Evolutionary conservation across 2,797 vertebrate genomes (phyloP), one percentile per base, ranked within the genome.

Genomic region (Eulemur rubriventer): DNA sequence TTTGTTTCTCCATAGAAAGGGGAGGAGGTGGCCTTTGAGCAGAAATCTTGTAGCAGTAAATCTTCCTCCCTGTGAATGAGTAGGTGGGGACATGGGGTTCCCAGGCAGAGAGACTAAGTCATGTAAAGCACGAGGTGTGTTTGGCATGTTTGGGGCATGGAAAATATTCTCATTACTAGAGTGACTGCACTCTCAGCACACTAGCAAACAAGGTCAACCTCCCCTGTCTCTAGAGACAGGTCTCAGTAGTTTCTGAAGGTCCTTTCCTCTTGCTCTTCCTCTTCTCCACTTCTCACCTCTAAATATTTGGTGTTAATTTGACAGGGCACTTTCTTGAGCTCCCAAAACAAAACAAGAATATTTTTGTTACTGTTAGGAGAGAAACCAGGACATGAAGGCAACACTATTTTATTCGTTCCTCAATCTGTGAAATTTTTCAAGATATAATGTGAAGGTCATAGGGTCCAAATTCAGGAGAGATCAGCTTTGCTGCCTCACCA

Each of bases 281-380:
- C 3, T 90, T 63, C 61, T 78, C n/a, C 61, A 6, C 9, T 59
- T 89, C 30, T 94, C 17, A 61, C 17, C 20, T 41, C 17, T 57
- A 59, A 52, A 22, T 95, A 86, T 96, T 96, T 94, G 89, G 65
- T 95, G 83, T 75, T 90, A 67, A 87, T 97, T 92, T 96, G 94
- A 89, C 48, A 76, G 28, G 10, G 11, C 18, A 28, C 43, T 67
- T 2, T 9, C 76, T 20, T 87, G 63, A 87, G 11, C 1, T 0
- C 28, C 59, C 94, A 57, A 96, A 82, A 96, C 33, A 86, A 94
- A 96, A 43, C 41, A 92, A 94, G 91, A n/a, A 24, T 79, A n/a
- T 4, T 35, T 18, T 18, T 18, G 22, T 61, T 12, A 92, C 94
- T 16, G 79, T 93, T 75, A 83, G 67, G 41, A n/a, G 87, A 52